Conservation (phyloP, 2,888 invertebrate genomes). For the Sphinx pinastri region DNA sequence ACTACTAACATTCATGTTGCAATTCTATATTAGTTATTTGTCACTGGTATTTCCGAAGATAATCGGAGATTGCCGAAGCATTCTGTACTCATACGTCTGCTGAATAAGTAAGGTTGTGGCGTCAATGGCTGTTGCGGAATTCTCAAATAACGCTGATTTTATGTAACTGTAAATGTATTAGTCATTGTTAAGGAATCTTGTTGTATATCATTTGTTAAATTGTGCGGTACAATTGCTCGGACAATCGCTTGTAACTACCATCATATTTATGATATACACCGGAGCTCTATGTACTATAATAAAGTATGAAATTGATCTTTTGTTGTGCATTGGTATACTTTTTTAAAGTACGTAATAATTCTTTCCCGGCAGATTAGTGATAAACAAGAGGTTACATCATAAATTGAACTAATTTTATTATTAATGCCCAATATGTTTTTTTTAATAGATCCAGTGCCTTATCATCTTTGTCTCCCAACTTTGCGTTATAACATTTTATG, state of each 20-base stretch:
- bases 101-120: slow-evolving; percentile 57
- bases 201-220: slow-evolving; percentile 24
- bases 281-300: not conserved
- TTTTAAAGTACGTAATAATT: too few relatives aligned
- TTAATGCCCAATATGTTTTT: too few relatives aligned
- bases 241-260: slow-evolving; percentile 1
- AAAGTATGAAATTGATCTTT: not conserved
- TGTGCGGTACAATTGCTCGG: not conserved
- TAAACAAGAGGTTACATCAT: too few relatives aligned
- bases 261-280: slow-evolving; percentile 9
- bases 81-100: slow-evolving; percentile 42
- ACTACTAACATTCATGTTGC: not conserved
- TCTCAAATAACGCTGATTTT: slow-evolving; percentile 51
- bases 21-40: not conserved
- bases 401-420: too few relatives aligned
- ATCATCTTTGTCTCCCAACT: not conserved
- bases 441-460: too few relatives aligned
- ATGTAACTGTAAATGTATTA: slow-evolving; percentile 48
- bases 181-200: slow-evolving; percentile 47
- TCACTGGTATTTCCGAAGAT: not conserved
- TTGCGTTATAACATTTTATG: not conserved
- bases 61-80: not conserved
- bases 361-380: too few relatives aligned
- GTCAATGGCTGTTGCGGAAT: slow-evolving; percentile 48
- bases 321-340: too few relatives aligned